Conservation (phyloP, 2,113 vertebrate genomes). For the Cricetomys ansorgei region DNA sequence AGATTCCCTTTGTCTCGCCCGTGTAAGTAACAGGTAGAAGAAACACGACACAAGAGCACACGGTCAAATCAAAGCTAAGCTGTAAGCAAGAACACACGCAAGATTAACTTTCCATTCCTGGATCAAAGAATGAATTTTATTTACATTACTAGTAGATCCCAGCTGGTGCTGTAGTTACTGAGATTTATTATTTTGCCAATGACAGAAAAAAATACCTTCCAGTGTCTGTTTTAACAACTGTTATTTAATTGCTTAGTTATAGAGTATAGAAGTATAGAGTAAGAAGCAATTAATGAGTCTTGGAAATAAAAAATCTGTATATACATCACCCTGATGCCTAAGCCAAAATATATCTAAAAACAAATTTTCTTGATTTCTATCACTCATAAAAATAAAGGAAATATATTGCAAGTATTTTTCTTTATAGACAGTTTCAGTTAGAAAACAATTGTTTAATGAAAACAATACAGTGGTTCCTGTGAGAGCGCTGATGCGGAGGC, state of each 20-base stretch:
- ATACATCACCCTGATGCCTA: slow-evolving; percentile 80
- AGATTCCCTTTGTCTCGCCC: slow-evolving; percentile 69
- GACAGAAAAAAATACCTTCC: slow-evolving; percentile 72
- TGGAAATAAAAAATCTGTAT: slow-evolving; percentile 85
- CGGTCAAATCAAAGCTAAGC: slow-evolving; percentile 64
- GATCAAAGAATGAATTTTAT: slow-evolving; percentile 76
- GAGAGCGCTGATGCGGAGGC: slow-evolving; percentile 72
- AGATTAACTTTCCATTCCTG: slow-evolving; percentile 63
- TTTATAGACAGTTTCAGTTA: slow-evolving; percentile 81
- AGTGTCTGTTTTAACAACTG: slow-evolving; percentile 71
- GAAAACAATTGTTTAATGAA: slow-evolving; percentile 79
- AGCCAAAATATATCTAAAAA: slow-evolving; percentile 84
- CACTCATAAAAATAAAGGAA: slow-evolving; percentile 85
- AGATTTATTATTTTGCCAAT: slow-evolving; percentile 69
- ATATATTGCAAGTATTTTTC: slow-evolving; percentile 84
- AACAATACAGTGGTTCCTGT: slow-evolving; percentile 71
- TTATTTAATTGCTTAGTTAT: slow-evolving; percentile 69
- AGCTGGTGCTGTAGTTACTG: slow-evolving; percentile 72
- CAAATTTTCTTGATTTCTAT: slow-evolving; percentile 86
- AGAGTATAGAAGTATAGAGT: slow-evolving; percentile 51
- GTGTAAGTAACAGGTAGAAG: slow-evolving; percentile 38
- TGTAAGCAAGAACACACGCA: slow-evolving; percentile 69
- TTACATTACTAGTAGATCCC: slow-evolving; percentile 71
- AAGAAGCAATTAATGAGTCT: slow-evolving; percentile 75
- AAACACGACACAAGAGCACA: slow-evolving; percentile 76